Percentiles rank a stretch among this genome's conserved stretches.
Evolutionary conservation across 1,140 invertebrate species (phyloP).

Genomic region (Euborellia annulipes): DNA sequence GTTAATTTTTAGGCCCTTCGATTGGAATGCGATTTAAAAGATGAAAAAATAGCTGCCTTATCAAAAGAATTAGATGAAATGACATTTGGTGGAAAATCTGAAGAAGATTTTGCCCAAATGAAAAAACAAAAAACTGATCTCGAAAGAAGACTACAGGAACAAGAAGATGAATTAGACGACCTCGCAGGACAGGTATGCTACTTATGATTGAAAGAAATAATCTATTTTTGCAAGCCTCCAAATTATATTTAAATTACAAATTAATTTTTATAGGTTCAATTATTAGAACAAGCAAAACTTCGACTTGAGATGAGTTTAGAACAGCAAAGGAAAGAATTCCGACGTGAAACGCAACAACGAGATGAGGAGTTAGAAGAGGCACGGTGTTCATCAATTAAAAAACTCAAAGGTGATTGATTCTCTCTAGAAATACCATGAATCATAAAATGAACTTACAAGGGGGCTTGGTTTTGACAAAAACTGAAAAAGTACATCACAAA

Average conservation of each 20-base stretch:
- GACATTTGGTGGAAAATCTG: slow-evolving; percentile 61
- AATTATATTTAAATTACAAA: slow-evolving; percentile 8
- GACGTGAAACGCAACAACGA: slow-evolving; percentile 69
- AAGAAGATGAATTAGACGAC: slow-evolving; percentile 90
- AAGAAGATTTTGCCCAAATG: slow-evolving; percentile 67
- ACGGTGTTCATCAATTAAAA: slow-evolving; percentile 72
- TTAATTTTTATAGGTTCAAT: slow-evolving; percentile 20
- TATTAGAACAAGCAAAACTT: slow-evolving; percentile 76
- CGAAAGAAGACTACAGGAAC: slow-evolving; percentile 73
- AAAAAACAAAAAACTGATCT: slow-evolving; percentile 73
- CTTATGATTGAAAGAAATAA: background rate
- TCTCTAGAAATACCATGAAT: too few relatives aligned
- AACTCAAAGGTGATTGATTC: slow-evolving; percentile 66
- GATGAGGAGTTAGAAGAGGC: slow-evolving; percentile 89
- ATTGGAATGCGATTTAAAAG: slow-evolving; percentile 72
- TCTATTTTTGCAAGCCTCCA: background rate
- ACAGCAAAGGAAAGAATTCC: slow-evolving; percentile 74
- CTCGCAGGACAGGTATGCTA: slow-evolving; percentile 65
- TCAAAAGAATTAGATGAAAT: slow-evolving; percentile 73
- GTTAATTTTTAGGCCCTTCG: slow-evolving; percentile 48
- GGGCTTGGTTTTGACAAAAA: too few relatives aligned
- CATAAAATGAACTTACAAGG: too few relatives aligned
- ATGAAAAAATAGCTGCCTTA: slow-evolving; percentile 60
- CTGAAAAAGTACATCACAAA: too few relatives aligned
- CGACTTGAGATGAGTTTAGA: slow-evolving; percentile 84